A percentile compares a stretch with the other conserved stretches of the same genome.
Evolutionary conservation across 2,888 invertebrate genomes (phyloP).

Genomic region (Microplitis deprimator): DNA sequence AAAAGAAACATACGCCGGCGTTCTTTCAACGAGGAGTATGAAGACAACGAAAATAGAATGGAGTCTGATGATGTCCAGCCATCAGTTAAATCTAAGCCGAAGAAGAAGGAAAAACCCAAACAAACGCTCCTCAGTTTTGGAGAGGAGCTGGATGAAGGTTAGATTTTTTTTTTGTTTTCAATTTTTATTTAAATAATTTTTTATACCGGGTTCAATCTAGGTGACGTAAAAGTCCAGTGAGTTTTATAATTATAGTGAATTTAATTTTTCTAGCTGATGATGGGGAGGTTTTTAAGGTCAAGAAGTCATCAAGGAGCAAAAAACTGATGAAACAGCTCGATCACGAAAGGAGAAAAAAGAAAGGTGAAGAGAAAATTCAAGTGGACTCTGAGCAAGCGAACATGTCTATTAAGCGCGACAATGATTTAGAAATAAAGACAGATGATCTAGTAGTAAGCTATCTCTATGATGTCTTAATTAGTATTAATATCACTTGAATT

Average conservation of each 20-base stretch:
- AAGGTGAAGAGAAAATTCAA: conserved; percentile 73
- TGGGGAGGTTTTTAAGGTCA: conserved; percentile 93
- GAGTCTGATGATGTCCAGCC: conserved; percentile 70
- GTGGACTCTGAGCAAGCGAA: conserved; percentile 68
- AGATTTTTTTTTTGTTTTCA: conserved; percentile 31
- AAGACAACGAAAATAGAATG: conserved; percentile 78
- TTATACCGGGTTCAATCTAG: background rate
- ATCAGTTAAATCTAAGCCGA: conserved; percentile 72
- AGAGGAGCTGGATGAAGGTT: conserved; percentile 73
- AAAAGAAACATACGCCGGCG: conserved; percentile 86
- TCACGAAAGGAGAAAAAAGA: conserved; percentile 80
- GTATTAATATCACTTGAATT: conserved; percentile 53
- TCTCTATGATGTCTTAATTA: conserved; percentile 66
- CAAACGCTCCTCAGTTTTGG: conserved; percentile 86
- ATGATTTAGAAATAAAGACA: conserved; percentile 80
- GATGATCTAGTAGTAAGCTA: conserved; percentile 79
- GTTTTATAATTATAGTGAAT: background rate
- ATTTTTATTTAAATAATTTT: background rate
- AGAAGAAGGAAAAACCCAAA: conserved; percentile 72
- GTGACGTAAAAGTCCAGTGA: no score
- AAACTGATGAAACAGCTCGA: conserved; percentile 88
- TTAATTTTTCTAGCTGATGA: conserved; percentile 77
- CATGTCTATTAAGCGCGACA: conserved; percentile 72
- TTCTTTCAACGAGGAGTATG: conserved; percentile 79
- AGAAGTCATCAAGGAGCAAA: conserved; percentile 95